phyloP scores from a whole-genome alignment of 2,888 invertebrate genomes.

The Drosophila limbata region DNA sequence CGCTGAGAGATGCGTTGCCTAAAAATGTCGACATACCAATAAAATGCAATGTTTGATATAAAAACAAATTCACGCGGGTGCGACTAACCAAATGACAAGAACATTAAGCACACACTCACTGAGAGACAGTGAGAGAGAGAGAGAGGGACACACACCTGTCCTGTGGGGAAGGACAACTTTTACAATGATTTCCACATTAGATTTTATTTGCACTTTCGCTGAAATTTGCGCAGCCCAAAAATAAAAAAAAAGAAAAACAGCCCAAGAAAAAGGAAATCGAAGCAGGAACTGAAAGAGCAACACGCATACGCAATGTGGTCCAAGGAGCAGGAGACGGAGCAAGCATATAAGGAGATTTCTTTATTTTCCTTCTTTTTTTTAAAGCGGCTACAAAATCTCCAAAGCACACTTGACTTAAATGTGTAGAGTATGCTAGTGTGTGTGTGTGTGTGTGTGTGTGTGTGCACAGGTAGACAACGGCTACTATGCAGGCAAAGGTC shows the following conservation, averaged over 20 bases:
- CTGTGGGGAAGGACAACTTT: slow-evolving; percentile 57
- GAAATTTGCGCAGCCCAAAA: slow-evolving; percentile 73
- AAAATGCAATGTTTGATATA: slow-evolving; percentile 80
- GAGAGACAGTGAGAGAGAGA: background rate
- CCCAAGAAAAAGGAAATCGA: slow-evolving; percentile 3
- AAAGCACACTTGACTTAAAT: slow-evolving; percentile 81
- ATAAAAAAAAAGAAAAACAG: slow-evolving; percentile 38
- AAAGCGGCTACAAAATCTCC: slow-evolving; percentile 79
- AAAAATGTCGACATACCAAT: slow-evolving; percentile 68
- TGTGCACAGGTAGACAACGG: slow-evolving; percentile 32
- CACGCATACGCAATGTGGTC: slow-evolving; percentile 41
- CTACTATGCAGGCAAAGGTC: slow-evolving; percentile 21
- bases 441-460: slow-evolving; percentile 30
- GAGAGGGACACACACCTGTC: slow-evolving; percentile 6
- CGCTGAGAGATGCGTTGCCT: slow-evolving; percentile 38
- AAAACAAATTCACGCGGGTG: slow-evolving; percentile 78
- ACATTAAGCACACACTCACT: slow-evolving; percentile 54
- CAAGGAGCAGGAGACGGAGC: background rate
- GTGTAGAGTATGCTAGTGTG: slow-evolving; percentile 53
- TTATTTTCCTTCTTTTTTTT: slow-evolving; percentile 39
- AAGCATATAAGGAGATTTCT: slow-evolving; percentile 13
- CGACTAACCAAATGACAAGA: slow-evolving; percentile 70
- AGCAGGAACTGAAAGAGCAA: slow-evolving; percentile 29
- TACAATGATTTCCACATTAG: slow-evolving; percentile 82
- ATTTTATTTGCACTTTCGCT: slow-evolving; percentile 82